phyloP scores from a whole-genome alignment of 2,888 invertebrate genomes.

The Eudemis profundana region DNA sequence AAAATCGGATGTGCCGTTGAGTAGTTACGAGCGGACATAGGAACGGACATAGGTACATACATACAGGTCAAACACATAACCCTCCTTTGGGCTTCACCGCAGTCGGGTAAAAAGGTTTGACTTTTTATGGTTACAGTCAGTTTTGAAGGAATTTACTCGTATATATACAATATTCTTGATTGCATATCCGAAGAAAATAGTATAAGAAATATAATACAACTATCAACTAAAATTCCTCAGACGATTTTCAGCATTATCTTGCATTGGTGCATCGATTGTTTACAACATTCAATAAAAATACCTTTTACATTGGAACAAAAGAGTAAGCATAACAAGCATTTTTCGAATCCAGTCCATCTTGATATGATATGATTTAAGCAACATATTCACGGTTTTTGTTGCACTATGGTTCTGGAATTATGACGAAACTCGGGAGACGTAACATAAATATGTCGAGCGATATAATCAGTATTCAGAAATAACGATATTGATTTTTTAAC shows the following conservation, averaged over 20 bases:
- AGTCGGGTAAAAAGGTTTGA: no score
- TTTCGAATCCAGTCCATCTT: conserved; percentile 39
- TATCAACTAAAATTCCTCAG: no score
- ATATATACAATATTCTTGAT: no score
- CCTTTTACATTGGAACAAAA: conserved; percentile 25
- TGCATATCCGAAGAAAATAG: no score
- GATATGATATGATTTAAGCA: conserved; percentile 39
- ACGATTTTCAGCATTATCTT: neutral
- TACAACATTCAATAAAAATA: conserved; percentile 20
- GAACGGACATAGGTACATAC: no score
- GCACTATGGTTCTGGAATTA: conserved; percentile 35
- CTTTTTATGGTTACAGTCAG: no score
- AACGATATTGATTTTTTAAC: conserved; percentile 22
- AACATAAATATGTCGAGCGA: conserved; percentile 39
- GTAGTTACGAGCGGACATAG: no score
- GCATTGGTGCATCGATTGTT: conserved; percentile 1
- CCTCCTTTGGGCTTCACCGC: no score
- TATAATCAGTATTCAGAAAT: conserved; percentile 35
- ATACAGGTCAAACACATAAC: no score
- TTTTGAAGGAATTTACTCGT: no score
- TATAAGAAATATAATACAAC: no score
- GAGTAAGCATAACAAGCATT: conserved; percentile 14
- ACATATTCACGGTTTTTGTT: conserved; percentile 38
- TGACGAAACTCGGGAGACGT: conserved; percentile 26
- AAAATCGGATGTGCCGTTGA: no score